Base-by-base conservation (phyloP, 2,888 invertebrate genomes). In the Argynnis bischoffii region DNA sequence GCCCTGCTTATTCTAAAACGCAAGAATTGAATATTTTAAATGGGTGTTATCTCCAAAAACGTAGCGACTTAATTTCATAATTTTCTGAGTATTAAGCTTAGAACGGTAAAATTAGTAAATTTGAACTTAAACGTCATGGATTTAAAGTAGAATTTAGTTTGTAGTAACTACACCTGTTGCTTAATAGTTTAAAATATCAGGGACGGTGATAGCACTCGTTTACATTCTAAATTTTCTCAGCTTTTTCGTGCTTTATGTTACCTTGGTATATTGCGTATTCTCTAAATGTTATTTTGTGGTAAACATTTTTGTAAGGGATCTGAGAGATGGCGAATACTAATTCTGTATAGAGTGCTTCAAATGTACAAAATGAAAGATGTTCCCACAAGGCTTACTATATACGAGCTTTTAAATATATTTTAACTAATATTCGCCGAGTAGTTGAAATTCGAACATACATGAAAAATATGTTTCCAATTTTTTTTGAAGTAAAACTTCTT, bases 21-120 rank as follows among this genome's bases (percentile, higher is more conserved):
- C 35, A 60, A 56, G 65, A 67, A 72, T 69, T 67, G 67, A 69
- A 72, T 69, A 69, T 60, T 72, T 67, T 63, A 72, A 65, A 59
- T 51, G 67, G 69, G 67, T 57, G 56, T 71, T 71, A 69, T 69
- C 64, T 69, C 64, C 21, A 65, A 63, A 65, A 72, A 69, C 69
- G 63, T 54, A 51, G 61, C 56, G 71, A 63, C 67, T 69, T 67
- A 65, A 67, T 71, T 67, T 67, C 50, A 63, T 63, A 67, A 67
- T 71, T 65, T 67, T 18, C 51, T 55, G 64, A 71, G 64, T 53
- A 55, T 63, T 46, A 35, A 67, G 41, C 57, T 65, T 31, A 51
- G 16, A 31, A 21, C 47, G 35, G 41, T n/a, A 35, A 8, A 16
- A n/a, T 5, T 47, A 11, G 35, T 16, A 6, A 69, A 53, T 66